These are phyloP conservation scores for Luffia ferchaultella DNA, from an alignment of 2,888 invertebrate species.

Conservation along the genomic window DNA sequence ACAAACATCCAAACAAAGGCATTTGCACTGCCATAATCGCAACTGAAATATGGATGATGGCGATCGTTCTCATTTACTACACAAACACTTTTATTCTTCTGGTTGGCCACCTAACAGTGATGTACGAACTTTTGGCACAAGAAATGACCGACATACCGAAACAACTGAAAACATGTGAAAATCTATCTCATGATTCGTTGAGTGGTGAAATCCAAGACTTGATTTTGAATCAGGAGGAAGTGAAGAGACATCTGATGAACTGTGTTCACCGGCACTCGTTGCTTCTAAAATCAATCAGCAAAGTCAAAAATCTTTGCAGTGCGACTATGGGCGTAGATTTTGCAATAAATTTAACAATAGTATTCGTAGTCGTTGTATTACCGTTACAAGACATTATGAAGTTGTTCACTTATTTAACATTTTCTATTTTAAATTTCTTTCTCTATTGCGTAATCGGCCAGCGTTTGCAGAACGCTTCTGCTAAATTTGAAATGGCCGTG, in stretches of 20 bases:
- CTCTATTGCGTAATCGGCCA: conserved; percentile 48
- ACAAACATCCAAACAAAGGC: not conserved
- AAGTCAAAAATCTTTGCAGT: not conserved
- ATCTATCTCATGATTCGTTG: not conserved
- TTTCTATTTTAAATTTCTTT: conserved; percentile 18
- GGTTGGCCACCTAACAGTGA: not conserved
- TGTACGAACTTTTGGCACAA: not conserved
- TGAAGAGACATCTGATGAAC: not conserved
- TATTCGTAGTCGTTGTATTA: not conserved
- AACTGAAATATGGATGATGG: not conserved
- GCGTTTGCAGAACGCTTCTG: conserved; percentile 36
- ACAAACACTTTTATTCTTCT: not conserved
- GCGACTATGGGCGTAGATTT: not conserved
- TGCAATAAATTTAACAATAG: not conserved
- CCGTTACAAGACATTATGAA: not conserved
- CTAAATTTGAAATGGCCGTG: conserved; percentile 35
- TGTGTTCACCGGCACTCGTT: not conserved
- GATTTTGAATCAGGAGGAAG: not conserved
- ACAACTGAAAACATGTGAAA: not conserved
- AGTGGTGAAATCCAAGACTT: not conserved
- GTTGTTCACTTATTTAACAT: not conserved
- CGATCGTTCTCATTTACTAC: not conserved
- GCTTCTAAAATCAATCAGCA: not conserved
- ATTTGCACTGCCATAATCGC: not conserved
- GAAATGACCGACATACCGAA: not conserved